A percentile compares a stretch with the other conserved stretches of the same genome.
These are phyloP conservation scores for Amphipoea lucens DNA, from an alignment of 2,888 invertebrate genomes.

Conservation along the genomic window DNA sequence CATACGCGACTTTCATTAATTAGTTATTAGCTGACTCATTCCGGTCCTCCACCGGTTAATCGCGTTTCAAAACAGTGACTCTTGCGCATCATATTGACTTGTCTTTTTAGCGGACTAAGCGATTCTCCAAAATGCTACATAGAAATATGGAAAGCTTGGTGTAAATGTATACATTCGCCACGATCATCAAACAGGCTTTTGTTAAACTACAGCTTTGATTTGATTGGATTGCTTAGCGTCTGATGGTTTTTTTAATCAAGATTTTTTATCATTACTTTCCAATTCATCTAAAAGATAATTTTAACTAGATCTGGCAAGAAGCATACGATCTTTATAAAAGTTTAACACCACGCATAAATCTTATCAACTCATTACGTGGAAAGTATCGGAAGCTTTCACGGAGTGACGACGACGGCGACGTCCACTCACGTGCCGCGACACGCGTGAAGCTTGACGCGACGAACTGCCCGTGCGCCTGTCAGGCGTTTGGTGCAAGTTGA, in stretches of 20 bases:
- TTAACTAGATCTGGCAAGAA: background rate
- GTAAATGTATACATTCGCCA: background rate
- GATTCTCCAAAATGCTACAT: constrained; percentile 18
- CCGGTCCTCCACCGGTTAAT: constrained; percentile 41
- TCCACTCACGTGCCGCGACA: constrained; percentile 44
- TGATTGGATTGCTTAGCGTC: background rate
- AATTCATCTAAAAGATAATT: background rate
- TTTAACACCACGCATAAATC: background rate
- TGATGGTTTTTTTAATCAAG: background rate
- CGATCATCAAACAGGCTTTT: constrained; percentile 6
- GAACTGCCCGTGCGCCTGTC: constrained; percentile 9
- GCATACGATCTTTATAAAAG: constrained; percentile 2
- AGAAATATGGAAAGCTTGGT: background rate
- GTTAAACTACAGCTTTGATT: background rate
- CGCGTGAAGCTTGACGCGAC: constrained; percentile 33
- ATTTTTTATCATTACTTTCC: background rate
- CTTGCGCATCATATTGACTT: constrained; percentile 10
- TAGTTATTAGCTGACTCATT: constrained; percentile 44
- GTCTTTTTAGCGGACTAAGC: background rate
- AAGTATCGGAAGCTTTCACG: constrained; percentile 53
- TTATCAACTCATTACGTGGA: constrained; percentile 38
- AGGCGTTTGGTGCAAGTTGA: constrained; percentile 6
- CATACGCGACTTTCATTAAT: constrained; percentile 58
- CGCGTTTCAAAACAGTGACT: constrained; percentile 31
- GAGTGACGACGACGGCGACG: constrained; percentile 23